Base-by-base conservation (phyloP, 2,113 vertebrate species). In the Trinectes maculatus region DNA sequence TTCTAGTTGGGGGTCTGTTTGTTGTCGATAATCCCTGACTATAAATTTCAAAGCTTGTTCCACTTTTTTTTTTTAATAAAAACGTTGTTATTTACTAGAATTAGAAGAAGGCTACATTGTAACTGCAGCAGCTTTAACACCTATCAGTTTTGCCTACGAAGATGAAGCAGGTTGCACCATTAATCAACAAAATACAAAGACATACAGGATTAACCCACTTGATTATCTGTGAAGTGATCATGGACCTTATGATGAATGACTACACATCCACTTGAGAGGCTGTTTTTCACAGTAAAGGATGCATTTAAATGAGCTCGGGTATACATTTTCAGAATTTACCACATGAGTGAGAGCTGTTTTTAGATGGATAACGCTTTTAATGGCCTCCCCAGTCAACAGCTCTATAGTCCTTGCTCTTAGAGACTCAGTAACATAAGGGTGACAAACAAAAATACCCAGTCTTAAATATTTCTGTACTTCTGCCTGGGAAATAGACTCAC, bases 401-500 rank as follows among this genome's bases (percentile, higher is more conserved):
- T 15, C 9, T 21, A 33, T 15, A 55, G 49, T 18, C 21, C n/a
- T 57, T 33, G 34, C 60, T 74, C 6, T 18, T 4, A 60, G 8
- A 49, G 42, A 60, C 18, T 7, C n/a, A 3, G 13, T 16, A 37
- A 78, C 61, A 25, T 19, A 49, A 58, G 24, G 31, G 59, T 49
- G 47, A 63, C 28, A 43, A 55, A 54, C 28, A 47, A 55, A 56
- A 42, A 58, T 21, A 44, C n/a, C 15, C 6, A 19, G 31, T 15
- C n/a, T 19, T 43, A 25, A n/a, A 52, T 67, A 57, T 63, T 18
- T 44, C 21, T 65, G 34, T 49, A 28, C 18, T 54, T 59, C 61
- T 47, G 7, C 10, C 11, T 49, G 3, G 37, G 5, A 80, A 69
- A 84, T 71, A 28, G 53, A 58, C 61, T 37, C 25, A 31, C 19